phyloP scores from a whole-genome alignment of 2,113 vertebrate genomes.

The Cottus gobio region DNA sequence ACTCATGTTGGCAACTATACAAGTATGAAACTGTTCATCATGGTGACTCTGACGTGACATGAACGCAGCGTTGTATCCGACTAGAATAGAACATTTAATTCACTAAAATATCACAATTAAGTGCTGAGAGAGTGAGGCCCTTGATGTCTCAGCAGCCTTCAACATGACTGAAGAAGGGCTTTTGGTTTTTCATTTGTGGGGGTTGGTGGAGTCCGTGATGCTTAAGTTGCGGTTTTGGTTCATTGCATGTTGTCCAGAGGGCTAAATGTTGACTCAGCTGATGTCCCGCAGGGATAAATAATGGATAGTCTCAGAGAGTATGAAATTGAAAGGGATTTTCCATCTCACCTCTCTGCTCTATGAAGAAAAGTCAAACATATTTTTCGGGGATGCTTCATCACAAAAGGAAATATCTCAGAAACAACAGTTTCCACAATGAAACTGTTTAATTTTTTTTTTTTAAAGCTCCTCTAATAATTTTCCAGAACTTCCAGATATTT shows the following conservation, averaged over 20 bases:
- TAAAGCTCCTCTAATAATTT: not conserved
- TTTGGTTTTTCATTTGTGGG: not conserved
- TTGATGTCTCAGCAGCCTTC: not conserved
- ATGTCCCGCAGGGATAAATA: conserved; percentile 49
- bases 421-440: not conserved
- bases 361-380: conserved; percentile 18
- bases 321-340: conserved; percentile 57
- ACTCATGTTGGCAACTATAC: not conserved
- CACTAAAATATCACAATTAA: not conserved
- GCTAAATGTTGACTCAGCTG: conserved; percentile 54
- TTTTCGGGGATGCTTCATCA: not conserved
- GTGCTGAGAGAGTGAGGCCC: not conserved
- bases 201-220: not conserved
- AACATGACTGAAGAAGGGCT: not conserved
- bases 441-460: too few species aligned
- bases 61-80: not conserved
- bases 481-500: too few species aligned
- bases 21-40: not conserved
- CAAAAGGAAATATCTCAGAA: not conserved
- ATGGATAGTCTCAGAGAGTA: conserved; percentile 59
- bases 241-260: conserved; percentile 40
- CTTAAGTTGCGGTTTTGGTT: conserved; percentile 36
- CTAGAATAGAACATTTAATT: not conserved
- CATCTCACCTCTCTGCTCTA: conserved; percentile 14
- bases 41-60: not conserved